Evolutionary conservation across 2,888 invertebrate genomes (phyloP), one percentile per base, ranked within the genome.

Genomic region (Dioctria linearis): DNA sequence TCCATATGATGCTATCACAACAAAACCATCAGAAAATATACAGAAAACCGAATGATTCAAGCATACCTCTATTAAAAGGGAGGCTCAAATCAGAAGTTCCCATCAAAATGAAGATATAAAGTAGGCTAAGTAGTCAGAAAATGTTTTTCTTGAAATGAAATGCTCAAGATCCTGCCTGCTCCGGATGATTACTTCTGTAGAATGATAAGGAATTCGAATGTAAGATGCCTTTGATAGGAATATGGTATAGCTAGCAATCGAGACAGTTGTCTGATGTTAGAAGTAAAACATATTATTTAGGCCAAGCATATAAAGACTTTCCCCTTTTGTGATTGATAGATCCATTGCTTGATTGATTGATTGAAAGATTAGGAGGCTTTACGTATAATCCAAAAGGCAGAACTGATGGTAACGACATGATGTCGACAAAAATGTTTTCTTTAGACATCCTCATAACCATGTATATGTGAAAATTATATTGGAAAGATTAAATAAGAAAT

Each of bases 331-430:
- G 73, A 73, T 73, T 71, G 71, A 71, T 71, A 13, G 73, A 73
- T 73, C 57, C 73, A 57, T 73, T 54, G 73, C 46, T 57, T 73
- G 73, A 37, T 73, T 73, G 73, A 73, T 73, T 73, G 73, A 73
- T 73, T 73, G 73, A 54, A 73, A 73, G 73, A 73, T 59, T 73
- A 37, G 73, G 49, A 61, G 49, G 73, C 67, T 51, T 73, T 57
- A 39, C 57, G 13, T 39, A 73, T 57, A 73, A 73, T 73, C 8
- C n/a, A 40, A 42, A 13, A 5, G 42, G 73, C 54, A 57, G 49
- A 51, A 73, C 57, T 73, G 54, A 54, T 73, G 73, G 39, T 61
- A 61, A 61, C 37, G 61, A 61, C 39, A 61, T 61, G 37, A 61
- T 61, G 39, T 61, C 61, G 5, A 39, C 61, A 61, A 25, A 25